Percentiles rank a stretch among this genome's conserved stretches.
These are phyloP conservation scores for Protomyctophum bolini DNA, from an alignment of 2,113 vertebrate species.

Conservation along the genomic window DNA sequence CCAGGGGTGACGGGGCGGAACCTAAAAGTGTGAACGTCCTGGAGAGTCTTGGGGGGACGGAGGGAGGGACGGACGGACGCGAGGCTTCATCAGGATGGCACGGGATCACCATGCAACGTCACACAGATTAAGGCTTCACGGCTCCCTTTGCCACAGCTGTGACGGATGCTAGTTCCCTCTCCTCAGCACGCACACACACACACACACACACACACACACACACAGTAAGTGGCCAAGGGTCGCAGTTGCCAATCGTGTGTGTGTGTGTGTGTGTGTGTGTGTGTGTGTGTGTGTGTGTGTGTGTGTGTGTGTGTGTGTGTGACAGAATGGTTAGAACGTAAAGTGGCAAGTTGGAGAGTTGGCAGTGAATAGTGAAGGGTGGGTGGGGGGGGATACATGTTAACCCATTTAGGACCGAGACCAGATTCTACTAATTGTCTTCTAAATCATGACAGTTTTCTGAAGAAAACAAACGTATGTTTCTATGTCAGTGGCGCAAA, in stretches of 20 bases:
- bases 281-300: slow-evolving; percentile 16
- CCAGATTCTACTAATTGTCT: no score
- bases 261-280: slow-evolving; percentile 27
- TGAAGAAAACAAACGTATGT: no score
- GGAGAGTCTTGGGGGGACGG: slow-evolving; percentile 28
- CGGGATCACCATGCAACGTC: slow-evolving; percentile 41
- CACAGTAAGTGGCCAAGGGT: slow-evolving; percentile 19
- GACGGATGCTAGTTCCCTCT: slow-evolving; percentile 15
- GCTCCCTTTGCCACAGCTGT: slow-evolving; percentile 14
- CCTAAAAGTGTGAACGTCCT: slow-evolving; percentile 47
- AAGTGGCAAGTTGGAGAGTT: background rate
- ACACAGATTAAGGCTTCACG: slow-evolving; percentile 49
- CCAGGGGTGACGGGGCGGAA: slow-evolving; percentile 32
- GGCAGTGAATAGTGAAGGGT: slow-evolving; percentile 7
- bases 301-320: slow-evolving; percentile 47
- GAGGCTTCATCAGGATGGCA: slow-evolving; percentile 32
- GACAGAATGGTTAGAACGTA: slow-evolving; percentile 23
- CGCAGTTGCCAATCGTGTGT: background rate
- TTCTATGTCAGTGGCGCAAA: no score
- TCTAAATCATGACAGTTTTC: no score
- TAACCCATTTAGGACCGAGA: no score
- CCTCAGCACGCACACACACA: background rate
- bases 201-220: background rate
- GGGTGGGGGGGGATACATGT: slow-evolving; percentile 1
- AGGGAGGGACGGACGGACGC: background rate